Evolutionary conservation across 2,888 invertebrate species (phyloP).

Genomic region (Platynereis dumerilii): DNA sequence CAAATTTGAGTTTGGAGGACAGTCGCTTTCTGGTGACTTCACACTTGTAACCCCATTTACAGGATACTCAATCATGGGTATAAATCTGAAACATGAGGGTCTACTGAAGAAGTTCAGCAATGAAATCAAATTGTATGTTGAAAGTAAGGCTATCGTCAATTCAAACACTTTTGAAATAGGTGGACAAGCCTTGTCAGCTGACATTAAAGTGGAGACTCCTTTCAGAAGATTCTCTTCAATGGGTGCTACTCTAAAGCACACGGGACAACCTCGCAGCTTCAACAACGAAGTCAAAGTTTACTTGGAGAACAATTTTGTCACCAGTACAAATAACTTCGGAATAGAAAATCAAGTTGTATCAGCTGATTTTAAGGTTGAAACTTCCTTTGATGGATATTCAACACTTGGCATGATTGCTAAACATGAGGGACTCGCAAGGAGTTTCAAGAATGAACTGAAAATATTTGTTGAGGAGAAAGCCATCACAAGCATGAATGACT

Average conservation of each 20-base stretch:
- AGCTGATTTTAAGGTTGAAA: too few species aligned
- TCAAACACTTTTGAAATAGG: background rate
- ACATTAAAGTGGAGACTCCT: background rate
- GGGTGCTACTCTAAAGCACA: background rate
- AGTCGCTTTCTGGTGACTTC: background rate
- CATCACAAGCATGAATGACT: too few species aligned
- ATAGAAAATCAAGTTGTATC: too few species aligned
- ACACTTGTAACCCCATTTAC: background rate
- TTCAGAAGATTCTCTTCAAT: background rate
- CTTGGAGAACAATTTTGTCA: too few species aligned
- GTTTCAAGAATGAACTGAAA: background rate
- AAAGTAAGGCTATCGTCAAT: background rate
- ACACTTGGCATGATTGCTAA: background rate
- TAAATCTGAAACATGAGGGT: background rate
- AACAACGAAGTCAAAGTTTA: conserved; percentile 13
- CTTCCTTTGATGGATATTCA: background rate
- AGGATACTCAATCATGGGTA: background rate
- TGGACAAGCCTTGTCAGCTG: background rate
- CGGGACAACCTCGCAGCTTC: conserved; percentile 24
- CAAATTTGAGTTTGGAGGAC: background rate
- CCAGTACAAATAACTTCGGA: too few species aligned
- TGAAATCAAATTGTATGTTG: background rate
- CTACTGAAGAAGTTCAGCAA: background rate
- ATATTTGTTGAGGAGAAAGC: too few species aligned
- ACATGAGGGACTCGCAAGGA: background rate